Evolutionary conservation across 2,888 invertebrate species (phyloP), one percentile per base, ranked within the genome.

Genomic region (Lochmaea crataegi): DNA sequence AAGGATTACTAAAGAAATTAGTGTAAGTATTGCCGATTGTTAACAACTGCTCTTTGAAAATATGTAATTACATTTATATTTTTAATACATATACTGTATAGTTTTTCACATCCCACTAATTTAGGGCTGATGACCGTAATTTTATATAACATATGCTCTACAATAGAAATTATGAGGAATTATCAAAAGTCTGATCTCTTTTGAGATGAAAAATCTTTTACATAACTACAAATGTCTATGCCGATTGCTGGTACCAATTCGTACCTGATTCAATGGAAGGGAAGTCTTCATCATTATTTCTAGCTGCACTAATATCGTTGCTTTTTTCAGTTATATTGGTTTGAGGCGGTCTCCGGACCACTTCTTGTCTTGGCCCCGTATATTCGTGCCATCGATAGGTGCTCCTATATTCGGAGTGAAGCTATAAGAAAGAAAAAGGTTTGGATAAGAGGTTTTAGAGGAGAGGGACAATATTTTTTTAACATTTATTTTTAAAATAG

Each of bases 321-420:
- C 80, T 68, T 79, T 81, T 83, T 71, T 85, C 85, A 18, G 75
- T 66, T 3, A 83, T 83, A 89, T 88, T 89, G 72, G 88, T 90
- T 78, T 85, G 84, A 84, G 89, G 91, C 84, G 85, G 91, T 87
- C 81, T 93, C 88, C 90, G 92, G 88, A 90, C 93, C 88, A 90
- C 92, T 88, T 88, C 91, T 87, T 91, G 93, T 87, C 91, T 90
- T 77, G 93, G 92, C 77, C 93, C 93, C 84, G 94, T 94, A 90
- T 94, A 94, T 88, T 96, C 95, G 91, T 96, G 96, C 96, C 96
- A 96, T 92, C 94, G 92, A 91, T 96, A 96, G 84, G 96, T 96
- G 91, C 96, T 96, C 90, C 95, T 92, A 89, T 96, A 96, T 88
- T 96, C 96, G 87, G 96, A 96, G 90, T 96, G 96, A 91, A 95